Base-by-base conservation (phyloP, 2,888 invertebrate genomes). In the Nemoura dubitans region DNA sequence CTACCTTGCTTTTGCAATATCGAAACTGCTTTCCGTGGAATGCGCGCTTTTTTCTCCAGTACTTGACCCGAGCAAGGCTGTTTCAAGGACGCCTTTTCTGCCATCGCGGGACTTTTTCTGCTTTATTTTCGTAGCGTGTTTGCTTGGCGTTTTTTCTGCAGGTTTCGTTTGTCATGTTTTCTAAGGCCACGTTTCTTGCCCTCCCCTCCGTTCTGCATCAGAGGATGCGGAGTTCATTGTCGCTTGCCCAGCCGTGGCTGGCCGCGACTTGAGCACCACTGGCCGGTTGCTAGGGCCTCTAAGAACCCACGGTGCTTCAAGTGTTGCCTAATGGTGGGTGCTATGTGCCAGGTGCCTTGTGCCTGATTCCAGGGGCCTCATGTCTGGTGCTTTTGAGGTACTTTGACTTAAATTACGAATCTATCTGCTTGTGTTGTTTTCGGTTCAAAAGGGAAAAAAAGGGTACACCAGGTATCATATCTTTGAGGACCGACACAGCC, bases 31-130 rank as follows among this genome's bases (percentile, higher is more conserved):
- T 59, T 59, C 7, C 85, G n/a, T 25, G 85, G 86, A 83, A 77
- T 81, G 43, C 43, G 28, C 43, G 81, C 43, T 83, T 27, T 80
- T 85, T 83, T 29, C 84, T 26, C 42, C 84, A 85, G 88, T 87
- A 87, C 87, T 87, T 89, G 90, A 89, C 90, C 90, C 90, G 89
- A 88, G 90, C 91, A 92, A 92, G 92, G 92, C 91, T 91, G 92
- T 92, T 92, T 90, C 92, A 92, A 92, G 92, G 92, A 90, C 92
- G 92, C 91, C 90, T 91, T 76, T 85, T 77, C 83, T 85, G 84
- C 84, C 81, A 81, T 81, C 81, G n/a, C 28, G 21, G 76, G 14
- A 27, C 83, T 43, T 84, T 84, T 59, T 76, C 43, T 86, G 42
- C 30, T 80, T 76, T 78, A 86, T 85, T 87, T 59, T 76, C 85